Percentiles rank a stretch among this genome's conserved stretches.
Conservation (phyloP, 2,113 vertebrate genomes). For the Leptosomus discolor region DNA sequence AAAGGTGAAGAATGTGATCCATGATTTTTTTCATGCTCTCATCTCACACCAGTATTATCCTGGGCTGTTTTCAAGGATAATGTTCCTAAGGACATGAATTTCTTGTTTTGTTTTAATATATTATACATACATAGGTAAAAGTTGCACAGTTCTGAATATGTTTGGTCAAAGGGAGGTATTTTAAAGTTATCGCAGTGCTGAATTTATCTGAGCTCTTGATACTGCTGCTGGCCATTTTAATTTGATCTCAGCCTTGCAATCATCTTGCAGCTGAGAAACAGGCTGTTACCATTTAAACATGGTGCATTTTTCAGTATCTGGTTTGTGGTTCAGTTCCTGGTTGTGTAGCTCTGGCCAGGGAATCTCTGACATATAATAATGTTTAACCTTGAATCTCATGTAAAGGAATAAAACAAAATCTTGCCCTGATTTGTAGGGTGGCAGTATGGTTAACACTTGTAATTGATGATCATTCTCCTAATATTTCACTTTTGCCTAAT, state of each 20-base stretch:
- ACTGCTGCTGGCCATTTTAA: not conserved
- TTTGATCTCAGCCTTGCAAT: not conserved
- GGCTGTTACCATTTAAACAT: not conserved
- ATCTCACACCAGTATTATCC: slow-evolving; percentile 1
- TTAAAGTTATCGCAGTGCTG: not conserved
- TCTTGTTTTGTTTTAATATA: not conserved
- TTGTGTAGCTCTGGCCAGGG: not conserved
- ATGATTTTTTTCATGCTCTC: slow-evolving; percentile 3
- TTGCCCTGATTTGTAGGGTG: not conserved
- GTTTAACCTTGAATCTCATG: not conserved
- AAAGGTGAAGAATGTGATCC: slow-evolving; percentile 71
- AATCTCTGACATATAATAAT: not conserved
- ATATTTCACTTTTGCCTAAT: not conserved
- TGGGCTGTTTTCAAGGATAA: not conserved
- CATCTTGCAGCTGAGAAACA: not conserved
- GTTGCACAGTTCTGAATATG: not conserved
- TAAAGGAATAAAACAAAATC: not conserved
- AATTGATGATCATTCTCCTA: not conserved
- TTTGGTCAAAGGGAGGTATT: not conserved
- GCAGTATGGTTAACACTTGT: not conserved
- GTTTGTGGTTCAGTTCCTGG: not conserved
- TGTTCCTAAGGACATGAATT: not conserved
- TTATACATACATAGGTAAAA: not conserved
- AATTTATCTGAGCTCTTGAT: not conserved
- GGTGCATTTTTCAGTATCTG: not conserved